phyloP scores from a whole-genome alignment of 1,140 invertebrate species.

The Macrobrachium rosenbergii region DNA sequence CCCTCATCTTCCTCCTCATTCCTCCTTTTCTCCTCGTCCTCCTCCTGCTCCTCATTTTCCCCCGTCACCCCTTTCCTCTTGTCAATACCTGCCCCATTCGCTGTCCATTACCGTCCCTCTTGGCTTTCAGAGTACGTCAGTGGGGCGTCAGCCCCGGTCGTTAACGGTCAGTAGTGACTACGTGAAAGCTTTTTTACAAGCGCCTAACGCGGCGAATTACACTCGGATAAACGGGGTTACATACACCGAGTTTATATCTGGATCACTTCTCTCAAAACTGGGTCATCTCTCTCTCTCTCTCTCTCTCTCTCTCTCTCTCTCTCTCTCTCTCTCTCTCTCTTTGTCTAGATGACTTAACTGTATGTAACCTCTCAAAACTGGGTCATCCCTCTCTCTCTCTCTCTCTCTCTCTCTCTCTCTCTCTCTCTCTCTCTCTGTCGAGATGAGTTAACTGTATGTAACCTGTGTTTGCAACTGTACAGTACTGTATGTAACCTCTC shows the following conservation, averaged over 20 bases:
- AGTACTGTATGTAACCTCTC: no score
- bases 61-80: not conserved
- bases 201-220: no score
- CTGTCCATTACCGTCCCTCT: not conserved
- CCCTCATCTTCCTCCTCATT: not conserved
- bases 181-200: no score
- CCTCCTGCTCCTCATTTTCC: not conserved
- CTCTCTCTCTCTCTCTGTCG: no score
- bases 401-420: no score
- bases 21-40: not conserved
- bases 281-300: conserved; percentile 7
- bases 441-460: no score
- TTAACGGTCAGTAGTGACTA: no score
- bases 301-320: conserved; percentile 20
- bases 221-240: not conserved
- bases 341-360: not conserved
- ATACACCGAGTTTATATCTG: not conserved
- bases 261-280: not conserved
- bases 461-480: no score
- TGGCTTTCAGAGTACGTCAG: not conserved
- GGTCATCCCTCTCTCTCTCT: no score
- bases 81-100: not conserved
- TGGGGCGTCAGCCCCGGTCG: no score
- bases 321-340: conserved; percentile 3
- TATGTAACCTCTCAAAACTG: no score